phyloP scores from a whole-genome alignment of 2,797 vertebrate genomes.

The Artibeus lituratus region DNA sequence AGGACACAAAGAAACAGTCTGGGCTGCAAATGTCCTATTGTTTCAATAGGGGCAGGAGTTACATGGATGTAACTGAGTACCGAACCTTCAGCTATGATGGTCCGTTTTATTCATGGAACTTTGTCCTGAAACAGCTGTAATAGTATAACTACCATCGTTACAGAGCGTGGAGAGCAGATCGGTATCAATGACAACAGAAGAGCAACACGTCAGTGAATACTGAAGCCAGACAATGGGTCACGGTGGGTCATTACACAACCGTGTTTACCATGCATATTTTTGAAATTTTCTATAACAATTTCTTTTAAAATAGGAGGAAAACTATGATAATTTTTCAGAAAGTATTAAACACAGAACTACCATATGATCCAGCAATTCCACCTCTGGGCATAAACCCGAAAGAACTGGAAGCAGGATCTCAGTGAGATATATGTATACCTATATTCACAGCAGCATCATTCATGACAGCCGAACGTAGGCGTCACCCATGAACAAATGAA shows the following conservation, averaged over 20 bases:
- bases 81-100: neutral
- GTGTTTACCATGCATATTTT: neutral
- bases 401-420: neutral
- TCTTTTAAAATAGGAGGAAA: neutral
- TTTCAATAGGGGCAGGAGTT: neutral
- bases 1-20: neutral
- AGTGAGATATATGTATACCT: neutral
- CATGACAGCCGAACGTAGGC: neutral
- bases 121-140: neutral
- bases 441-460: neutral
- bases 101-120: neutral
- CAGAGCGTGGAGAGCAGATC: neutral
- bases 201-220: rapidly evolving
- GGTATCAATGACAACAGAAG: rapidly evolving
- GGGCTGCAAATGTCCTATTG: neutral
- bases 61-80: neutral
- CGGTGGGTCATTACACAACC: neutral
- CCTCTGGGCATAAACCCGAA: neutral
- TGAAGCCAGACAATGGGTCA: neutral
- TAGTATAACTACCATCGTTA: neutral
- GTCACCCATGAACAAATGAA: neutral
- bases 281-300: neutral
- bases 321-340: neutral
- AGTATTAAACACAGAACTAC: neutral
- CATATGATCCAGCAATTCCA: neutral